Evolutionary conservation across 2,888 invertebrate species (phyloP).

Genomic region (Eilema depressum): DNA sequence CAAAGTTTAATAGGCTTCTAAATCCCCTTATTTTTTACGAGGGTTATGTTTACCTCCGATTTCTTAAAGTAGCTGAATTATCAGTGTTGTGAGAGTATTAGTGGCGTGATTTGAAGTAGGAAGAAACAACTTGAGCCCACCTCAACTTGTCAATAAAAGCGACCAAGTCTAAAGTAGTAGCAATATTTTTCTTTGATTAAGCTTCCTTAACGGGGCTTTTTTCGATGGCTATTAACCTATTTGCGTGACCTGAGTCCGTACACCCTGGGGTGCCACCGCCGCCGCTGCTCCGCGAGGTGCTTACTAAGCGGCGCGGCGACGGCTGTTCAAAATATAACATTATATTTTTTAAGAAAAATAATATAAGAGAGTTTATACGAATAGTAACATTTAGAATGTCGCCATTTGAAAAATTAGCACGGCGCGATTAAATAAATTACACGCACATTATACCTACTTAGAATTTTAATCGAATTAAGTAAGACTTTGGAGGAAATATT

Average conservation of each 20-base stretch:
- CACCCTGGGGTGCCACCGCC: constrained; percentile 42
- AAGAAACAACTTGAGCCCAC: constrained; percentile 42
- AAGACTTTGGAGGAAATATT: no score
- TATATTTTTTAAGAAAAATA: constrained; percentile 42
- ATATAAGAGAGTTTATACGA: constrained; percentile 29
- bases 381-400: constrained; percentile 21
- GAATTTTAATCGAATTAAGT: neutral
- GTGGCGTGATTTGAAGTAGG: constrained; percentile 22
- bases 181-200: constrained; percentile 73
- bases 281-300: constrained; percentile 49
- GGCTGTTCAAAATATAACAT: constrained; percentile 42
- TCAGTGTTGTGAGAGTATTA: constrained; percentile 18
- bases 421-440: neutral
- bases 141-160: constrained; percentile 56
- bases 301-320: constrained; percentile 42
- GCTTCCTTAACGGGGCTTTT: constrained; percentile 67
- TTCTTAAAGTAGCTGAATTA: constrained; percentile 29
- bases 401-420: neutral
- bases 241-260: constrained; percentile 71
- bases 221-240: constrained; percentile 75
- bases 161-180: constrained; percentile 61
- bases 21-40: constrained; percentile 24
- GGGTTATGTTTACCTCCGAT: constrained; percentile 16
- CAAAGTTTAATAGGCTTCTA: constrained; percentile 26
- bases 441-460: neutral